Evolutionary conservation across 2,113 vertebrate genomes (phyloP).

Genomic region (Tetraodon nigroviridis): DNA sequence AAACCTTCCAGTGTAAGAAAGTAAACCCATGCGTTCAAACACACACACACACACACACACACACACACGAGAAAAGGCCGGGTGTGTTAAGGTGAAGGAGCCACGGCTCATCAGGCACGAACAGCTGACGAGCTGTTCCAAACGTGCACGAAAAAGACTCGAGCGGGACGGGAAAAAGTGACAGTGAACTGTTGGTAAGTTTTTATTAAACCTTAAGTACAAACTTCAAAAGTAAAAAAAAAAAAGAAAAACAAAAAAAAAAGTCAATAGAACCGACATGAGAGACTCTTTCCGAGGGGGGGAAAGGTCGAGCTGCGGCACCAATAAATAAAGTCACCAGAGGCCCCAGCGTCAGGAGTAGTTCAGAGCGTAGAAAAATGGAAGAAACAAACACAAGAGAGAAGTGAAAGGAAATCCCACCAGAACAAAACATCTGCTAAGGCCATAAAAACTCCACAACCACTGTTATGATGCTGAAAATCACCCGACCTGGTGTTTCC

Average conservation of each 20-base stretch:
- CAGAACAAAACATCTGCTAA: slow-evolving; percentile 77
- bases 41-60: too few species aligned
- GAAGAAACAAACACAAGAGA: slow-evolving; percentile 75
- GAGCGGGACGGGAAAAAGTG: slow-evolving; percentile 54
- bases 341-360: slow-evolving; percentile 84
- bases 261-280: slow-evolving; percentile 95
- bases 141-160: slow-evolving; percentile 25
- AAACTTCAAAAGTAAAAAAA: slow-evolving; percentile 91
- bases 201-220: slow-evolving; percentile 99
- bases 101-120: too few species aligned
- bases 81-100: too few species aligned
- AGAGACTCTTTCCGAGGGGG: slow-evolving; percentile 81
- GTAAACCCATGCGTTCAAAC: too few species aligned
- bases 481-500: slow-evolving; percentile 89
- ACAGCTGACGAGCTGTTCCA: background rate
- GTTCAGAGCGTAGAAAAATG: slow-evolving; percentile 89
- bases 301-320: slow-evolving; percentile 88
- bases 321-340: slow-evolving; percentile 99
- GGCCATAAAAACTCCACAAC: slow-evolving; percentile 95
- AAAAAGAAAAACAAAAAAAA: slow-evolving; percentile 84
- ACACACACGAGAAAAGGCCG: too few species aligned
- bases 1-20: background rate
- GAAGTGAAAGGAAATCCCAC: slow-evolving; percentile 69
- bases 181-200: slow-evolving; percentile 85
- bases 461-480: slow-evolving; percentile 83